A percentile compares a stretch with the other conserved stretches of the same genome.
phyloP scores from a whole-genome alignment of 2,888 invertebrate genomes.

The Apamea epomidion region DNA sequence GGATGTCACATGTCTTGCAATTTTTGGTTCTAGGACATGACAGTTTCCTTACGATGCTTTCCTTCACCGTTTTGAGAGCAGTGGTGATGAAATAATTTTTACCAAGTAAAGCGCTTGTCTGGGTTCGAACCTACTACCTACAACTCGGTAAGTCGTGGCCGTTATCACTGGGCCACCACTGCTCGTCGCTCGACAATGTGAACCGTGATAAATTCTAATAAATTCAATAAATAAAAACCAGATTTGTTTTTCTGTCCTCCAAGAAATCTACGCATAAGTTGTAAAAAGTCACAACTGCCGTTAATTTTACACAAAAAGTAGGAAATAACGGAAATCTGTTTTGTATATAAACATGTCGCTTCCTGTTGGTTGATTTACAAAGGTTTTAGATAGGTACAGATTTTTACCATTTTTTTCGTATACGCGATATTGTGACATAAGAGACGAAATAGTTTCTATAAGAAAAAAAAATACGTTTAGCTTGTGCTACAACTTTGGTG shows the following conservation, averaged over 20 bases:
- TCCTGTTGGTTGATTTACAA: slow-evolving; percentile 4
- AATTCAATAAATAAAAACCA: neutral
- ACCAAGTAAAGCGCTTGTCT: too few species aligned
- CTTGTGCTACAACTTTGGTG: neutral
- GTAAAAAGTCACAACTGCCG: neutral
- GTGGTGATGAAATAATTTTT: too few species aligned
- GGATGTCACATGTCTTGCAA: too few species aligned
- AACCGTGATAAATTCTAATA: neutral
- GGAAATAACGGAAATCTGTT: slow-evolving; percentile 11
- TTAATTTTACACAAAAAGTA: neutral
- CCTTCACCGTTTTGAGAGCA: too few species aligned
- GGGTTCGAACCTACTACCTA: too few species aligned
- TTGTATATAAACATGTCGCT: neutral
- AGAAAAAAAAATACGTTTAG: neutral
- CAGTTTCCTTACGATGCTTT: too few species aligned
- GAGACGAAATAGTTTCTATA: too few species aligned
- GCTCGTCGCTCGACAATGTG: too few species aligned
- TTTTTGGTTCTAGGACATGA: too few species aligned
- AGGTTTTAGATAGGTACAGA: slow-evolving; percentile 1
- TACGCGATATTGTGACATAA: neutral
- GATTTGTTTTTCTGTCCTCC: neutral
- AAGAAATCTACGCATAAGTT: neutral
- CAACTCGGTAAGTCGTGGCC: too few species aligned
- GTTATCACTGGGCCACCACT: too few species aligned
- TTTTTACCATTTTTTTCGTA: neutral